Evolutionary conservation across 2,888 invertebrate species (phyloP), one percentile per base, ranked within the genome.

Genomic region (Xanthostigma xanthostigma): DNA sequence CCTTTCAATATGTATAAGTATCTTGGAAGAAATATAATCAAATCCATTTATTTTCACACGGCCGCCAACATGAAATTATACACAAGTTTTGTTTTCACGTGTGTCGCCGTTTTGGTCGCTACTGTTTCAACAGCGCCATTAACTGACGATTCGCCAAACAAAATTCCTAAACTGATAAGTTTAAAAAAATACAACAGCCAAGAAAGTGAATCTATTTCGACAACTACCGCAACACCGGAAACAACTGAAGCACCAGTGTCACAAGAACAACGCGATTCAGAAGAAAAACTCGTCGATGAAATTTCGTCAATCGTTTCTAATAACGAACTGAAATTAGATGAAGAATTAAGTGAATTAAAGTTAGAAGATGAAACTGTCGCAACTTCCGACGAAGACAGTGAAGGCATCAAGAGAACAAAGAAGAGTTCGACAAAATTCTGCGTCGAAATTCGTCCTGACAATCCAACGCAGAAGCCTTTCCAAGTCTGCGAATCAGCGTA

Each of bases 401-500:
- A 46, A 37, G 54, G 59, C 48, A 50, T 67, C 34, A 54, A 60
- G 6, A 27, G 27, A 27, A 27, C 27, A 27, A 27, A 27, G 27
- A 27, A 27, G 27, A 27, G 64, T 5, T 63, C 68, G 3, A 69
- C 70, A 9, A 70, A 69, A 0, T 67, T 71, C 55, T 72, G 71
- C 57, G 65, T 72, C 6, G 69, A 71, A 54, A 64, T 71, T 46
- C 58, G 63, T 27, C 69, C 69, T 3, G 66, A 59, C 49, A 59
- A 59, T 40, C 61, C 62, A 0, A 61, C 63, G 52, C 62, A 65
- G 51, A 60, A 60, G 51, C 65, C 68, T 1, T 67, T 64, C 58
- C 64, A 66, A 54, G 59, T 67, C 6, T 67, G 67, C 52, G 64
- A 66, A 53, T 27, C 41, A 41, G 41, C 41, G 4, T 41, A 41